Conservation (phyloP, 64 coral and sea anemone genomes). For the Montipora sp. region DNA sequence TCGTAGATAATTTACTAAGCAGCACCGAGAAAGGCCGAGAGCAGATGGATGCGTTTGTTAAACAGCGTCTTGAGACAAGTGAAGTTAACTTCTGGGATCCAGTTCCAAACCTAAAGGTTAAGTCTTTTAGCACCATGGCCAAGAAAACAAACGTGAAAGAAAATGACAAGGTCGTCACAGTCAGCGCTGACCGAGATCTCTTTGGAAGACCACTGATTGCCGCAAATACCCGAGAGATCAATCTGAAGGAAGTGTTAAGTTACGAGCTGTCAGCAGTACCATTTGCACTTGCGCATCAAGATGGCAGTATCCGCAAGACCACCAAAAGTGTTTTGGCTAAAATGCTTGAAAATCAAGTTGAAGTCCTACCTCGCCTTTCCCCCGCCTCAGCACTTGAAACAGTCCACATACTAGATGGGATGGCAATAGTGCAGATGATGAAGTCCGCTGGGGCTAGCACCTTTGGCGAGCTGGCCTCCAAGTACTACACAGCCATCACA, state of each 20-base stretch:
- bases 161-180: constrained; percentile 6
- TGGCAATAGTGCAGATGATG: constrained; percentile 34
- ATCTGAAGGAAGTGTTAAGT: constrained; percentile 59
- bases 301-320: constrained; percentile 58
- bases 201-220: constrained; percentile 47
- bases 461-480: constrained; percentile 31
- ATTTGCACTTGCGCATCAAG: constrained; percentile 43
- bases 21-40: background rate
- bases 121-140: background rate
- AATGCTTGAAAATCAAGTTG: constrained; percentile 33
- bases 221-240: constrained; percentile 48
- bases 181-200: constrained; percentile 7
- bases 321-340: constrained; percentile 43
- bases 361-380: background rate
- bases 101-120: constrained; percentile 22
- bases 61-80: constrained; percentile 1
- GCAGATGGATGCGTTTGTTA: constrained; percentile 22
- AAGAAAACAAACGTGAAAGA: constrained; percentile 26
- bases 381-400: background rate
- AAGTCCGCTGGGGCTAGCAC: constrained; percentile 14
- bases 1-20: background rate
- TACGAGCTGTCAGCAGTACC: constrained; percentile 67
- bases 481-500: constrained; percentile 12
- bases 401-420: constrained; percentile 23
- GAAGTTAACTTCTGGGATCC: constrained; percentile 47